phyloP scores from a whole-genome alignment of 2,797 vertebrate species.

The Crenichthys baileyi region DNA sequence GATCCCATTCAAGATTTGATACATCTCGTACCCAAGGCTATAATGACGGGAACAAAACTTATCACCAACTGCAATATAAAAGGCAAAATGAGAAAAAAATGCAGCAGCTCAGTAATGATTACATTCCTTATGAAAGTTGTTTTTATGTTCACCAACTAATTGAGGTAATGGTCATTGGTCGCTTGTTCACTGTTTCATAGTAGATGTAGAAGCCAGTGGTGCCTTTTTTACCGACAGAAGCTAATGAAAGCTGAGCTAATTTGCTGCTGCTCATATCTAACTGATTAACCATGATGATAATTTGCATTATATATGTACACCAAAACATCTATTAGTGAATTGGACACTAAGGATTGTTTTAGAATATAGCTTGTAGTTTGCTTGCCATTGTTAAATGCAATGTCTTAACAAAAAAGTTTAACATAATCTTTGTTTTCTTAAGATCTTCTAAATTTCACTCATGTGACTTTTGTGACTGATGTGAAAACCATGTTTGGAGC shows the following conservation, averaged over 20 bases:
- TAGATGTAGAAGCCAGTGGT: background rate
- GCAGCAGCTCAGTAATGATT: background rate
- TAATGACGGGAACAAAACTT: background rate
- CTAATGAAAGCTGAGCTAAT: background rate
- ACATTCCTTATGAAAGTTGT: background rate
- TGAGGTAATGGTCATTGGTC: background rate
- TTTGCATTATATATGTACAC: too few relatives aligned
- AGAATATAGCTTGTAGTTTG: too few relatives aligned
- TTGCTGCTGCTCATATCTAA: too few relatives aligned
- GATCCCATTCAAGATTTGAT: slow-evolving; percentile 10
- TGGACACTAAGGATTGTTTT: too few relatives aligned
- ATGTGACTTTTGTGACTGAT: too few relatives aligned
- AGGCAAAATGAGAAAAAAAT: background rate
- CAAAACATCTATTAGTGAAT: too few relatives aligned
- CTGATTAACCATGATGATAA: too few relatives aligned
- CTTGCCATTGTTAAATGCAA: too few relatives aligned
- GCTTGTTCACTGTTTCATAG: background rate
- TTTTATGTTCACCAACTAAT: background rate
- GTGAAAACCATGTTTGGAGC: too few relatives aligned
- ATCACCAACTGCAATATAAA: background rate
- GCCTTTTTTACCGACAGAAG: background rate
- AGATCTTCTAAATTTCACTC: too few relatives aligned
- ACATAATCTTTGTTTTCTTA: too few relatives aligned
- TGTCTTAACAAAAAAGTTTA: too few relatives aligned
- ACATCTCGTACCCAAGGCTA: background rate